A percentile compares a stretch with the other conserved stretches of the same genome.
Evolutionary conservation across 1,140 invertebrate genomes (phyloP).

Genomic region (Diplogasteroides magnus): DNA sequence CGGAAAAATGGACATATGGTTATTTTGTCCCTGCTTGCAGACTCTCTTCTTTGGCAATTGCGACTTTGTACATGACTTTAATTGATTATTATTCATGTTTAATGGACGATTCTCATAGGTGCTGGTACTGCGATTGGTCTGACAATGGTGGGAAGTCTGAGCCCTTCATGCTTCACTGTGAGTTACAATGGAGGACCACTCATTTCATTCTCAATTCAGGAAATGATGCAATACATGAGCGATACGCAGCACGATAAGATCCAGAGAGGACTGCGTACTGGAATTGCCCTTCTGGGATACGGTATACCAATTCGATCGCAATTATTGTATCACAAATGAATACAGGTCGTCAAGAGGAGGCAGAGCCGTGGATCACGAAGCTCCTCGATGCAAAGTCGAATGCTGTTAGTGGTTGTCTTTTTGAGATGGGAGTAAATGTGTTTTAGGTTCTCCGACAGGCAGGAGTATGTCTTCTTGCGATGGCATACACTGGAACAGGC

Average conservation of each 20-base stretch:
- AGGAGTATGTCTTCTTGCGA: slow-evolving; percentile 93
- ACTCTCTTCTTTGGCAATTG: too few relatives aligned
- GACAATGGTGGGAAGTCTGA: slow-evolving; percentile 78
- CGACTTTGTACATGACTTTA: background rate
- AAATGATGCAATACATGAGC: slow-evolving; percentile 66
- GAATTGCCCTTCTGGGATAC: slow-evolving; percentile 93
- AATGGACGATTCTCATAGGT: slow-evolving; percentile 58
- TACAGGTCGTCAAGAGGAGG: slow-evolving; percentile 79
- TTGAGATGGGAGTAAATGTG: too few relatives aligned
- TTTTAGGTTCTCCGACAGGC: slow-evolving; percentile 78
- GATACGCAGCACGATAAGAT: slow-evolving; percentile 99
- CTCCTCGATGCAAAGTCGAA: slow-evolving; percentile 78
- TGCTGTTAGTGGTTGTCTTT: too few relatives aligned
- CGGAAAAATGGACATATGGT: too few relatives aligned
- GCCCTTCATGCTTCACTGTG: background rate
- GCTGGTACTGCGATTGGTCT: slow-evolving; percentile 96
- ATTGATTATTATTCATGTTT: background rate
- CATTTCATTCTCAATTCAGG: slow-evolving; percentile 30
- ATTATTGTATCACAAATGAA: background rate
- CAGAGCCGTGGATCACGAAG: slow-evolving; percentile 66
- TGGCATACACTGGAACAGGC: slow-evolving; percentile 96
- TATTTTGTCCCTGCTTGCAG: too few relatives aligned
- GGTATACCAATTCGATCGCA: slow-evolving; percentile 52
- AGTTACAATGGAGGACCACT: background rate
- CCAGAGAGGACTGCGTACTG: slow-evolving; percentile 77